Base-by-base conservation (phyloP, 2,113 vertebrate species). In the Opisthocomus hoazin region DNA sequence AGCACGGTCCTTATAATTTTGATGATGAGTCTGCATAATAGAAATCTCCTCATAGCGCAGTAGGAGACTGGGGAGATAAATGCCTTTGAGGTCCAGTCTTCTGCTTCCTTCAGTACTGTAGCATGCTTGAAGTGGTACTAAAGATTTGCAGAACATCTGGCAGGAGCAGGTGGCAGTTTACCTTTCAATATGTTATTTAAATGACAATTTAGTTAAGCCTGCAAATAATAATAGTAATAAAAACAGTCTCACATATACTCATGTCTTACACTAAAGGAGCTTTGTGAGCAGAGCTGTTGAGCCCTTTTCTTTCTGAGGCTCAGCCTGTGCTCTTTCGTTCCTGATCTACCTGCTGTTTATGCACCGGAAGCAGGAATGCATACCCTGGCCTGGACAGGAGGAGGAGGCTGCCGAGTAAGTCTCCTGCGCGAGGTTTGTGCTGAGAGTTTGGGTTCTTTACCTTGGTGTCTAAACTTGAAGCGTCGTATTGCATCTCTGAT, bases 141-240 rank as follows among this genome's bases (percentile, higher is more conserved):
- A 91, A 89, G 94, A 95, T 95, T 92, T 90, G 54, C 74, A 77
- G 91, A 97, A 97, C 97, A 98, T 98, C 97, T 98, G 96, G 96
- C 87, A 81, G 92, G 84, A 98, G 70, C 93, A 97, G 95, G 94
- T 96, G 97, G 95, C 4, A 14, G 50, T 88, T 96, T 97, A 92
- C 94, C 93, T 97, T 96, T 95, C 91, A 97, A 91, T 97, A 96
- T 97, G 91, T 96, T 97, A 94, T 83, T 97, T 97, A 97, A 97
- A 81, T 96, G 79, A 48, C 83, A 95, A 84, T 96, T 97, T 96
- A 73, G 90, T 97, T 96, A 96, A 96, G 75, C 73, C 83, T 64
- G 87, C 84, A 97, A 97, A 93, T 97, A 96, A 87, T 90, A 96
- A 68, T 81, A 94, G 82, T 87, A 84, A 91, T 96, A 92, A 95